Base-by-base conservation (phyloP, 2,113 vertebrate genomes). In the Polypterus senegalus region DNA sequence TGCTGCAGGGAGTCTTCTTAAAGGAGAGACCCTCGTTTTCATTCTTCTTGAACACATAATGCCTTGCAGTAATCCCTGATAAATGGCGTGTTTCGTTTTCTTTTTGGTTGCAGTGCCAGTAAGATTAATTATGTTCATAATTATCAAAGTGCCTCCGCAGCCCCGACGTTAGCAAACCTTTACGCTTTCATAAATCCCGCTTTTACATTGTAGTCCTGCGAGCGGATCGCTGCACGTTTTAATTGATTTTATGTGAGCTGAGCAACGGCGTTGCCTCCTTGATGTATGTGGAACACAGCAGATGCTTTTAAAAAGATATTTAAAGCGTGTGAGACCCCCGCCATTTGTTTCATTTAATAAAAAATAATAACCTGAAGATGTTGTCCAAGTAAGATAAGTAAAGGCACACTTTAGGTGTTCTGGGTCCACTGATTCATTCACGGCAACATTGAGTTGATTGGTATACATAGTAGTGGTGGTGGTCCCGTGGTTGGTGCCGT, bases 121-220 rank as follows among this genome's bases (percentile, higher is more conserved):
- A 62, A 79, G 66, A 74, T 67, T 63, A 61, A 74, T 72, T 46
- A 43, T 54, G 65, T 74, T 77, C 77, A 48, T 66, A 70, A 74
- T 77, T 73, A 73, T 63, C 66, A 71, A 11, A 66, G 65, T 54
- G 59, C 47, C 44, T 76, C 70, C 65, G 51, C 56, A 73, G 71
- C 49, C 61, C 66, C 4, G 5, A 44, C 9, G 10, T 66, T 66
- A 64, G 27, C 4, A 27, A 60, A 67, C 3, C 9, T 44, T 55
- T 59, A 66, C 44, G 65, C 48, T 7, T 44, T 44, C 6, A 59
- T 54, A 69, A 68, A 63, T 72, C 67, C 67, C 58, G 3, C 3
- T 67, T 27, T 73, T 60, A 0, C 46, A 60, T 65, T 55, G 2
- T 3, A 60, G 56, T 1, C 0, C 8, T 57, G 7, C 0, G 55